These are phyloP conservation scores for Ectemnius cavifrons DNA, from an alignment of 2,888 invertebrate species.

Conservation along the genomic window DNA sequence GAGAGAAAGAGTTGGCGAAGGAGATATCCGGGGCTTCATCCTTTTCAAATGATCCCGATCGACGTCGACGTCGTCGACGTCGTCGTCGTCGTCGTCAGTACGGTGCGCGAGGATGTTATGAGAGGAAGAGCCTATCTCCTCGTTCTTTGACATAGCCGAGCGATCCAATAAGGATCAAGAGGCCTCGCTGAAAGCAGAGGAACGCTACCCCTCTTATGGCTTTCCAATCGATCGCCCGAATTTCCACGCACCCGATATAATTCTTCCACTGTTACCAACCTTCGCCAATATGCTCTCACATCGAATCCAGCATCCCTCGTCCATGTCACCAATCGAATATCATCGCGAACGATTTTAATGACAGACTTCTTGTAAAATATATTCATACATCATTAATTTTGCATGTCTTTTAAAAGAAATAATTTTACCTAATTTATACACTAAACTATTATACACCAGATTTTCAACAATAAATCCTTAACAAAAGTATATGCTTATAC, in stretches of 20 bases:
- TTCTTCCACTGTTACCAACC: constrained; percentile 20
- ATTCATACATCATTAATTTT: too few relatives aligned
- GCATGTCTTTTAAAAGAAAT: too few relatives aligned
- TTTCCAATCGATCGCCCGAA: constrained; percentile 32
- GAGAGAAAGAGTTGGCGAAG: constrained; percentile 12
- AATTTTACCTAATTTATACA: too few relatives aligned
- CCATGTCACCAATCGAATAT: too few relatives aligned
- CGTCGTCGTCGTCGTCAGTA: too few relatives aligned
- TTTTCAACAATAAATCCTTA: too few relatives aligned
- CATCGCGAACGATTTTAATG: too few relatives aligned
- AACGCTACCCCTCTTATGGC: constrained; percentile 36
- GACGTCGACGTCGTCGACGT: constrained; percentile 21
- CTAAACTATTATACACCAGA: too few relatives aligned
- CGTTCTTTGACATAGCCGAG: constrained; percentile 34
- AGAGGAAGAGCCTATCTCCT: constrained; percentile 27
- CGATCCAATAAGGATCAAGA: constrained; percentile 48
- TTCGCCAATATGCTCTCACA: not conserved
- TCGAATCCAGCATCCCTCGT: not conserved
- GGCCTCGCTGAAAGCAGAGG: constrained; percentile 25
- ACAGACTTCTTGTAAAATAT: too few relatives aligned
- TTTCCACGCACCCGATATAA: constrained; percentile 29
- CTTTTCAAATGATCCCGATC: constrained; percentile 39
- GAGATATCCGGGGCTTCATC: constrained; percentile 29
- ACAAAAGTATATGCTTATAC: too few relatives aligned
- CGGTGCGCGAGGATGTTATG: constrained; percentile 1